Evolutionary conservation across 2,797 vertebrate genomes (phyloP), one percentile per base, ranked within the genome.

Genomic region (Phrynocephalus guinanensis): DNA sequence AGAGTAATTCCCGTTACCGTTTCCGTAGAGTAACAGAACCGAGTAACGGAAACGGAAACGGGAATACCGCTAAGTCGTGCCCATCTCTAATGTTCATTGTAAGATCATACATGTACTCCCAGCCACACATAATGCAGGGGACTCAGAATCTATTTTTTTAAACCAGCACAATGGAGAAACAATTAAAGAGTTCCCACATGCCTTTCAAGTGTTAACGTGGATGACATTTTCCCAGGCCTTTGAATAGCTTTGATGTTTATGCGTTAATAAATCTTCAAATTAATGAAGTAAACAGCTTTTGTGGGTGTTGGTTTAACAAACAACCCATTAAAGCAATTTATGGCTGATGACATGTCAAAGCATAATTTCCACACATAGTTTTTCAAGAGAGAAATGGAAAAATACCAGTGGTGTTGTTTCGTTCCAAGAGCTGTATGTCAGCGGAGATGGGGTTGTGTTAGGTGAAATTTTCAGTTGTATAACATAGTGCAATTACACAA

Each of bases 261-360:
- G 80, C 91, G 86, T 86, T 91, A 90, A 96, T 93, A 84, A 90
- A 92, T 94, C 90, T 82, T 83, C 88, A 95, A 94, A 95, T 96
- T 93, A 95, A 94, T 93, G 89, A 93, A 91, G 87, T 95, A 94
- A 95, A 93, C 86, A 85, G 84, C 87, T 95, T 95, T 91, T 79
- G 67, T 91, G 82, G 82, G 92, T 95, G 91, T 93, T 88, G 95
- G 89, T 93, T 94, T 88, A 90, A 89, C 90, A 93, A 94, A 95
- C 91, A 94, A 94, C 82, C 90, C 91, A 94, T 94, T 95, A 92
- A 94, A 94, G 84, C 91, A 94, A 94, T 91, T 94, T 94, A 92
- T 78, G 87, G 33, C 86, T 91, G 90, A 94, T 95, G 91, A 91
- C 92, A 92, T 70, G 89, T 78, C 92, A 94, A 91, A 91, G 90